These are phyloP conservation scores for Acropternis orthonyx DNA, from an alignment of 2,797 vertebrate genomes.

Conservation along the genomic window DNA sequence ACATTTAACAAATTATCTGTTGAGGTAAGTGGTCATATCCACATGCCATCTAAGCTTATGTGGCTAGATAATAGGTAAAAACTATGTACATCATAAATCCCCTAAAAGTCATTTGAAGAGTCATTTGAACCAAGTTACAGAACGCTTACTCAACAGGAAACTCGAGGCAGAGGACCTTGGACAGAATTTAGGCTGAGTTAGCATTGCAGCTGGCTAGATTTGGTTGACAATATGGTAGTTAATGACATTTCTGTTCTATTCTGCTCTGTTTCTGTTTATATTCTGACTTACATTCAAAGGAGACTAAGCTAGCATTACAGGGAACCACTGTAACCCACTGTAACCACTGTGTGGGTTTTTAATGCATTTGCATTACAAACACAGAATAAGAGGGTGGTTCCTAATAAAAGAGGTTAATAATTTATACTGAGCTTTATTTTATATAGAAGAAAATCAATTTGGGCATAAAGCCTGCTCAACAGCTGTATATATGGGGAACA, in stretches of 20 bases:
- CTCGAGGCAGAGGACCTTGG: neutral
- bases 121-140: neutral
- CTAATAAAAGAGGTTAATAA: neutral
- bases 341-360: neutral
- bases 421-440: neutral
- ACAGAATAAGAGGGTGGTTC: neutral
- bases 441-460: neutral
- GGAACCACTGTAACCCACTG: neutral
- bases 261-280: neutral
- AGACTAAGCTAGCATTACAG: neutral
- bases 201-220: neutral
- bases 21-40: neutral
- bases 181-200: slow-evolving; percentile 8
- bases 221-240: neutral
- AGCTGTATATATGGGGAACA: neutral
- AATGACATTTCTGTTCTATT: neutral
- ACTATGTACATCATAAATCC: neutral
- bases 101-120: neutral
- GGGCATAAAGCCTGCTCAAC: neutral
- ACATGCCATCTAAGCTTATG: neutral
- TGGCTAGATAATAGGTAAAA: neutral
- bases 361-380: neutral
- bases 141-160: slow-evolving; percentile 4
- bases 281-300: neutral
- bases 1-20: neutral